Percentiles rank a stretch among this genome's conserved stretches.
phyloP scores from a whole-genome alignment of 64 coral and sea anemone genomes.

The Trachythela sp. region DNA sequence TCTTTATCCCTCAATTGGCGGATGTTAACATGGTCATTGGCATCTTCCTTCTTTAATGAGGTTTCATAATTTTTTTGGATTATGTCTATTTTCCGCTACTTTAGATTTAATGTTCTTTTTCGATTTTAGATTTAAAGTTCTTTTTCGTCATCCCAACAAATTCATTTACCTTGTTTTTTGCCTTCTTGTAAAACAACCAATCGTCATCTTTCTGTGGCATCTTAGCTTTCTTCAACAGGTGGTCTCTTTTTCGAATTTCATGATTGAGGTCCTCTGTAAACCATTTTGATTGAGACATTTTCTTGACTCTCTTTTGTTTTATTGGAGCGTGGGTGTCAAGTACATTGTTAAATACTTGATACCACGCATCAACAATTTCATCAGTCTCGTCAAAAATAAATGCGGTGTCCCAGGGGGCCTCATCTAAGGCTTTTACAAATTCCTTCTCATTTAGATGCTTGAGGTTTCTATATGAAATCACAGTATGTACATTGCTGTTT shows the following conservation, averaged over 20 bases:
- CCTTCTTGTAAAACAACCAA: background rate
- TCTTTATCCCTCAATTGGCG: background rate
- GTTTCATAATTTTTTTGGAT: background rate
- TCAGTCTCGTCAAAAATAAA: slow-evolving; percentile 54
- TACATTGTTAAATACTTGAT: slow-evolving; percentile 27
- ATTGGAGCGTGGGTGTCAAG: background rate
- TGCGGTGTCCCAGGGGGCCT: too few relatives aligned
- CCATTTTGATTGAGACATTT: slow-evolving; percentile 13
- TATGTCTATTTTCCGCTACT: slow-evolving; percentile 11
- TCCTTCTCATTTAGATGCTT: background rate
- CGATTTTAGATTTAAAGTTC: too few relatives aligned
- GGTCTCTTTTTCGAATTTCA: background rate
- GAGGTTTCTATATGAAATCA: background rate
- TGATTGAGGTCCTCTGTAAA: slow-evolving; percentile 13
- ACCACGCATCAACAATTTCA: slow-evolving; percentile 35
- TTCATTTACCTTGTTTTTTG: slow-evolving; percentile 22
- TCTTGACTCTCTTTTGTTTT: slow-evolving; percentile 13
- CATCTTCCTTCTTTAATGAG: background rate
- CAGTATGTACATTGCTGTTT: background rate
- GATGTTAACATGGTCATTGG: background rate
- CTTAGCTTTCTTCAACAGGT: background rate
- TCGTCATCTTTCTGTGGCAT: background rate
- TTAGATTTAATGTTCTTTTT: slow-evolving; percentile 23
- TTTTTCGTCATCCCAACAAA: background rate
- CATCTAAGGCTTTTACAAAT: background rate